Percentiles rank a stretch among this genome's conserved stretches.
Evolutionary conservation across 2,113 vertebrate species (phyloP).

Genomic region (Ammodytes marinus): DNA sequence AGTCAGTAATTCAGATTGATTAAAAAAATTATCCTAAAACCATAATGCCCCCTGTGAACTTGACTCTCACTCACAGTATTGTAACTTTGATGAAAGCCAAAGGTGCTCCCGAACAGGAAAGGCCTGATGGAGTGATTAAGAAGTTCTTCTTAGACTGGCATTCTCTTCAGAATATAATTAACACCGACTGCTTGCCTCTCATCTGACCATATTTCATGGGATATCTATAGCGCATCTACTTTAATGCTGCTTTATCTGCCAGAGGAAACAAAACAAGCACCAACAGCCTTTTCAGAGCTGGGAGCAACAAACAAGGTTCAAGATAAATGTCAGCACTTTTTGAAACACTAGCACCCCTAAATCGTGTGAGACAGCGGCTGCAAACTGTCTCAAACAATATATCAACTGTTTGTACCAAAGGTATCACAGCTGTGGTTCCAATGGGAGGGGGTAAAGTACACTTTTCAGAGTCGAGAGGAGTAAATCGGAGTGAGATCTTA

Average conservation of each 20-base stretch:
- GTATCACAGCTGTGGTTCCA: conserved; percentile 31
- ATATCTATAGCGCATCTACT: background rate
- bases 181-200: background rate
- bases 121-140: background rate
- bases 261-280: background rate
- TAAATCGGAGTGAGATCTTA: conserved; percentile 29
- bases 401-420: conserved; percentile 23
- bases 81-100: background rate
- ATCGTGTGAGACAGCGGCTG: conserved; percentile 34
- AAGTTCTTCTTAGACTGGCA: background rate
- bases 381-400: conserved; percentile 34
- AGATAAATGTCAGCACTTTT: conserved; percentile 10
- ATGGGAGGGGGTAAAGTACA: conserved; percentile 18
- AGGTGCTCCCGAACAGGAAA: background rate
- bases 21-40: background rate
- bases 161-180: background rate
- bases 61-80: background rate
- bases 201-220: background rate
- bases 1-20: background rate
- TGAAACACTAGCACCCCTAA: conserved; percentile 29
- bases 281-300: background rate
- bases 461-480: conserved; percentile 25
- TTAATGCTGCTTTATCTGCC: background rate
- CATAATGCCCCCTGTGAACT: background rate
- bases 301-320: conserved; percentile 2